Percentiles rank a stretch among this genome's conserved stretches.
These are phyloP conservation scores for Tachina lurida DNA, from an alignment of 2,888 invertebrate genomes.

Conservation along the genomic window DNA sequence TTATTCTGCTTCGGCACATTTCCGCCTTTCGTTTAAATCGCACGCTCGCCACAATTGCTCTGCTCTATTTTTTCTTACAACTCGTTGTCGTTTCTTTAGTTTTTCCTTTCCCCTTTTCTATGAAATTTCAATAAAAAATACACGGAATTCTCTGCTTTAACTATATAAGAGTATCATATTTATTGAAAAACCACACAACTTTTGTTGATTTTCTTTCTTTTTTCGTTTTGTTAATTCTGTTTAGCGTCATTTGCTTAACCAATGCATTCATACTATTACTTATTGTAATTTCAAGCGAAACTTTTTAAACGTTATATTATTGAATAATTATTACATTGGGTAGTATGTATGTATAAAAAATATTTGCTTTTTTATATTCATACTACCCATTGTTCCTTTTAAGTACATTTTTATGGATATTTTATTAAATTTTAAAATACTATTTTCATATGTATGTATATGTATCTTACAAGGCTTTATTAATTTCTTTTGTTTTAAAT, in stretches of 20 bases:
- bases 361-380: too few species aligned
- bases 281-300: not conserved
- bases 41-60: conserved; percentile 66
- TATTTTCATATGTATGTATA: too few species aligned
- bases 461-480: not conserved
- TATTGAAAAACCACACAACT: not conserved
- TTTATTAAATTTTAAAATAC: not conserved
- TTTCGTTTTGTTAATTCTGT: not conserved
- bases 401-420: not conserved
- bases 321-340: not conserved
- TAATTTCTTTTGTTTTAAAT: conserved; percentile 29
- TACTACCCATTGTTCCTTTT: too few species aligned
- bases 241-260: not conserved
- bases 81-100: conserved; percentile 45
- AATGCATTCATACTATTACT: conserved; percentile 19
- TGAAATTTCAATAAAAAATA: conserved; percentile 18
- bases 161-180: not conserved
- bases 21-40: conserved; percentile 69
- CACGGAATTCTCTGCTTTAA: conserved; percentile 18
- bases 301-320: not conserved
- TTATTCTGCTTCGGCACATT: conserved; percentile 71
- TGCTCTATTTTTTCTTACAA: conserved; percentile 58
- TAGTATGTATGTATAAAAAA: too few species aligned
- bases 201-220: conserved; percentile 9
- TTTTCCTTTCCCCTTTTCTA: conserved; percentile 30